These are phyloP conservation scores for Sitophilus oryzae DNA, from an alignment of 1,140 invertebrate genomes.

Conservation along the genomic window DNA sequence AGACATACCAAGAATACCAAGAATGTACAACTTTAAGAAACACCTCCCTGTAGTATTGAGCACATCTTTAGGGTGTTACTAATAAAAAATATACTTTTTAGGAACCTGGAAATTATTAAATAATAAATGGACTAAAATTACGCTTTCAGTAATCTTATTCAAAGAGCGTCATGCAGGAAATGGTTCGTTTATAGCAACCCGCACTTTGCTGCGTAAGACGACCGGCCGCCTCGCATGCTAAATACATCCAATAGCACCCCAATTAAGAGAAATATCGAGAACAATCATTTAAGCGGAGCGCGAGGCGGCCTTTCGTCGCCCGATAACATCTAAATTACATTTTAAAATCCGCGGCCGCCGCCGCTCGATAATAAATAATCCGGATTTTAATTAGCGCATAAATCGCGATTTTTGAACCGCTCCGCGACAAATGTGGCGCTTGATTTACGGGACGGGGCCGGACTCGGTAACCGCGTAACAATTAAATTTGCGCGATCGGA, in stretches of 20 bases:
- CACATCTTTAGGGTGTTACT: no score
- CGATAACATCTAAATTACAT: conserved; percentile 24
- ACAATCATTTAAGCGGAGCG: conserved; percentile 20
- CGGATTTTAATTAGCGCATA: conserved; percentile 23
- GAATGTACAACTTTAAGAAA: no score
- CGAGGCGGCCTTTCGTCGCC: conserved; percentile 20
- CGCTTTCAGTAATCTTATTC: no score
- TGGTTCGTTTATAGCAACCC: no score
- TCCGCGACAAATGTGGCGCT: conserved; percentile 21
- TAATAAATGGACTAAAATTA: no score
- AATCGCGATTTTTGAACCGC: conserved; percentile 19
- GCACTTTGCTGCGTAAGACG: neutral
- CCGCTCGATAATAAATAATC: conserved; percentile 19
- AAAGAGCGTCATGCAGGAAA: neutral
- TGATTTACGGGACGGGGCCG: conserved; percentile 18
- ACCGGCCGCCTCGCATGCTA: neutral
- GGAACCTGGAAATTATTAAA: no score
- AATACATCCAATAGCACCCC: conserved; percentile 5
- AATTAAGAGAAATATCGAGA: conserved; percentile 16
- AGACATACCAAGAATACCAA: no score
- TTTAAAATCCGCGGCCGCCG: conserved; percentile 19
- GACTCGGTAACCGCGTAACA: conserved; percentile 12
- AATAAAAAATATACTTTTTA: no score
- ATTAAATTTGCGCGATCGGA: conserved; percentile 3
- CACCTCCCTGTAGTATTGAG: no score